Conservation (phyloP, 2,888 invertebrate species). For the Melolontha melolontha region DNA sequence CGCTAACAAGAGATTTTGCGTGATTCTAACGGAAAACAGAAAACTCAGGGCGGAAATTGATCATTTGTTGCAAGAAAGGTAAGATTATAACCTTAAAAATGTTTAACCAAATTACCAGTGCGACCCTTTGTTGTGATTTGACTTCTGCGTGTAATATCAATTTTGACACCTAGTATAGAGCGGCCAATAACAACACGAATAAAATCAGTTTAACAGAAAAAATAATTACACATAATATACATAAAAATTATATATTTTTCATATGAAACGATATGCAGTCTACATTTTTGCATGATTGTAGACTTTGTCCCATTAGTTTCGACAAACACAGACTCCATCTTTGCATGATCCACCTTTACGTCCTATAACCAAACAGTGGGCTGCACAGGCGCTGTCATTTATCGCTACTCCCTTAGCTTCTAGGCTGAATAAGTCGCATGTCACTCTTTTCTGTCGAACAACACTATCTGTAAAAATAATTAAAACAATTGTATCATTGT, state of each 20-base stretch:
- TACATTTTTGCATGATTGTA: no score
- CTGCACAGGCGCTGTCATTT: constrained; percentile 64
- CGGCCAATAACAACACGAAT: no score
- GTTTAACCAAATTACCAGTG: no score
- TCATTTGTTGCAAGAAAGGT: constrained; percentile 83
- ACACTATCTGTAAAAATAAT: constrained; percentile 6
- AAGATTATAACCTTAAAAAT: constrained; percentile 45
- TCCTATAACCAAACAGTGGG: constrained; percentile 60
- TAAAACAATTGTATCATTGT: no score
- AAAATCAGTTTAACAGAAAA: no score
- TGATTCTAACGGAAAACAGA: constrained; percentile 79
- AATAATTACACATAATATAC: no score
- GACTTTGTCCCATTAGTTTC: no score
- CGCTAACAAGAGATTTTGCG: constrained; percentile 81
- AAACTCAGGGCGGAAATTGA: constrained; percentile 83
- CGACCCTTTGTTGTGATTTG: no score
- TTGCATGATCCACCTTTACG: constrained; percentile 62
- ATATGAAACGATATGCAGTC: no score
- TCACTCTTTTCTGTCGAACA: constrained; percentile 55
- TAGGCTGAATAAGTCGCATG: constrained; percentile 63
- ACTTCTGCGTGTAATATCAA: no score
- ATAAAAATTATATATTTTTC: no score
- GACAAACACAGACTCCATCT: constrained; percentile 62
- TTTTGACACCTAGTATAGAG: no score
- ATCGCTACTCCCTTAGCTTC: constrained; percentile 57